Base-by-base conservation (phyloP, 2,797 vertebrate species). In the Phrynocephalus forsythii region DNA sequence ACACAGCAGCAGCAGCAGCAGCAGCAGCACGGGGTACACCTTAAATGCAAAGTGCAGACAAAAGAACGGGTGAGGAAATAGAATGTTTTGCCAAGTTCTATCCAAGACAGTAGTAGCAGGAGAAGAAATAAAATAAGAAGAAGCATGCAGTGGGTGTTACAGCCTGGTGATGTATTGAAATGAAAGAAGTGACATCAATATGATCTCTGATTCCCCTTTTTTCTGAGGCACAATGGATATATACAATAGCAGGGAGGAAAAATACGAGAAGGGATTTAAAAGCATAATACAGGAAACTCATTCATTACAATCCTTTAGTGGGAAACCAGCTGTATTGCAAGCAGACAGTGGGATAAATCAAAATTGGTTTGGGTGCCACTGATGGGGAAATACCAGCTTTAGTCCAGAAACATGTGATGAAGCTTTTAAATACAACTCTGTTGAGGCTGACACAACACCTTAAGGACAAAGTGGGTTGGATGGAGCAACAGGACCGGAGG, bases 41-140 rank as follows among this genome's bases (percentile, higher is more conserved):
- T 93, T 93, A 90, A 2, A 24, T 63, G 90, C 90, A 76, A 81
- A 86, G 48, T 72, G 86, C 86, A 92, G 94, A 91, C 91, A 66
- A 24, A 80, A 82, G 69, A 76, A 81, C 48, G 38, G 75, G 79
- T 60, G 87, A 78, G 33, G 87, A 90, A 48, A 77, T 3, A 5
- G 84, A 83, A 44, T 84, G 91, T 87, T 87, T 88, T 48, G 0
- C 71, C 56, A 71, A 94, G 89, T 76, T 66, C 85, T 86, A 79
- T 72, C 56, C 18, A 85, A 52, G 0, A 6, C 28, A 1, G 72
- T 33, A 33, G 33, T 33, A 33, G 33, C 82, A 11, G 30, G 56
- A 63, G 16, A 63, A 63, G 6, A 60, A 81, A 91, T 48, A 85
- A 67, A 90, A 93, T 93, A 60, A 56, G 89, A 60, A 56, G 89